Evolutionary conservation across 2,113 vertebrate genomes (phyloP).

Genomic region (Corydoras maculifer): DNA sequence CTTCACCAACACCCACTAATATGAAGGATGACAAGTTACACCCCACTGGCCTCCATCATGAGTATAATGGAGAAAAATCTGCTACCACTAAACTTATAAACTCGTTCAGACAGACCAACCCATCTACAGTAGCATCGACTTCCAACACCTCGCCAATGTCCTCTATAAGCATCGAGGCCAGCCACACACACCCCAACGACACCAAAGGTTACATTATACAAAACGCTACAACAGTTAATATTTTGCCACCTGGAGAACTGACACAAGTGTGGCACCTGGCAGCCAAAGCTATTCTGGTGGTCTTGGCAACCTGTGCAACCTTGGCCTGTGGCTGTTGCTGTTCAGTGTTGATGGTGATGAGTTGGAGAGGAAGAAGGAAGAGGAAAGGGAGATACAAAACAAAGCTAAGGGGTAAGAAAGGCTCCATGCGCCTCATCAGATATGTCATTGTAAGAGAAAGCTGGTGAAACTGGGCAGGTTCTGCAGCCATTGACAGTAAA

Average conservation of each 20-base stretch:
- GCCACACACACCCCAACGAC: conserved; percentile 69
- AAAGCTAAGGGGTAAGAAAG: conserved; percentile 45
- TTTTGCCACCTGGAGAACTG: conserved; percentile 12
- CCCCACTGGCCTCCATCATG: too few relatives aligned
- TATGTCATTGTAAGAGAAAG: conserved; percentile 60
- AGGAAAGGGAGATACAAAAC: conserved; percentile 70
- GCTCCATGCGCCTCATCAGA: conserved; percentile 65
- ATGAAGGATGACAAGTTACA: too few relatives aligned
- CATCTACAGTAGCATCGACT: neutral
- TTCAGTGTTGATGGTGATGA: conserved; percentile 57
- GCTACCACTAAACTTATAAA: too few relatives aligned
- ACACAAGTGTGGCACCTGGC: conserved; percentile 54
- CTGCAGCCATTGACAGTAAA: too few relatives aligned
- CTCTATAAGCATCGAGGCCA: conserved; percentile 55
- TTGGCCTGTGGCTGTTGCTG: conserved; percentile 74
- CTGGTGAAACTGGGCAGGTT: conserved; percentile 44
- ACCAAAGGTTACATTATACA: conserved; percentile 66
- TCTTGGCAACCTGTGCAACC: conserved; percentile 59
- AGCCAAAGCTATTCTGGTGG: conserved; percentile 63
- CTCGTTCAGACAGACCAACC: neutral
- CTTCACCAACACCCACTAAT: too few relatives aligned
- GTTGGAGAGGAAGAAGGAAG: conserved; percentile 60
- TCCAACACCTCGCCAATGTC: conserved; percentile 23
- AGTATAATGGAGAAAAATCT: too few relatives aligned
- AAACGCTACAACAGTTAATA: conserved; percentile 60